Percentiles rank a stretch among this genome's conserved stretches.
phyloP scores from a whole-genome alignment of 2,888 invertebrate genomes.

The Unio delphinus region DNA sequence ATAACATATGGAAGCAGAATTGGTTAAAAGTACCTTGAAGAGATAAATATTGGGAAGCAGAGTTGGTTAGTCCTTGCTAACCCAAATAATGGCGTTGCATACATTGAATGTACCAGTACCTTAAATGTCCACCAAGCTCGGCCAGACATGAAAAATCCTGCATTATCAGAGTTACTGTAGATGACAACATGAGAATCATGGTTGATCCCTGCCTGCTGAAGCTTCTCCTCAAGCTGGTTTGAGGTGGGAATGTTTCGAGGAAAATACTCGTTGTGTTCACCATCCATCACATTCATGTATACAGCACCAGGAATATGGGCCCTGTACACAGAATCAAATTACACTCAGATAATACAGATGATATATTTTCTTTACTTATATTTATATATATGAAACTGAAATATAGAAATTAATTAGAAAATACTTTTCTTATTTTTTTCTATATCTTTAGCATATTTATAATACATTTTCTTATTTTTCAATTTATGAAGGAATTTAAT shows the following conservation, averaged over 20 bases:
- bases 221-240: slow-evolving; percentile 40
- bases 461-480: no score
- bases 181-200: slow-evolving; percentile 44
- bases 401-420: no score
- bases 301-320: slow-evolving; percentile 51
- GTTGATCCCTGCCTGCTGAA: slow-evolving; percentile 40
- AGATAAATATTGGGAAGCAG: no score
- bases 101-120: slow-evolving; percentile 39
- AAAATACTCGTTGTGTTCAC: slow-evolving; percentile 34
- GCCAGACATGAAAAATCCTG: slow-evolving; percentile 52
- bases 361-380: background rate
- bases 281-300: slow-evolving; percentile 48
- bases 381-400: background rate
- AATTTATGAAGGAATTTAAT: no score
- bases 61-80: no score
- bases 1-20: no score
- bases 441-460: no score
- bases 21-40: no score
- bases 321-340: slow-evolving; percentile 16
- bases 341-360: no score
- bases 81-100: background rate
- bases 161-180: slow-evolving; percentile 48
- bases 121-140: slow-evolving; percentile 62
- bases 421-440: no score
- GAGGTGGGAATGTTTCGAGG: slow-evolving; percentile 48